A percentile compares a stretch with the other conserved stretches of the same genome.
phyloP scores from a whole-genome alignment of 1,140 invertebrate species.

The Manduca sexta region DNA sequence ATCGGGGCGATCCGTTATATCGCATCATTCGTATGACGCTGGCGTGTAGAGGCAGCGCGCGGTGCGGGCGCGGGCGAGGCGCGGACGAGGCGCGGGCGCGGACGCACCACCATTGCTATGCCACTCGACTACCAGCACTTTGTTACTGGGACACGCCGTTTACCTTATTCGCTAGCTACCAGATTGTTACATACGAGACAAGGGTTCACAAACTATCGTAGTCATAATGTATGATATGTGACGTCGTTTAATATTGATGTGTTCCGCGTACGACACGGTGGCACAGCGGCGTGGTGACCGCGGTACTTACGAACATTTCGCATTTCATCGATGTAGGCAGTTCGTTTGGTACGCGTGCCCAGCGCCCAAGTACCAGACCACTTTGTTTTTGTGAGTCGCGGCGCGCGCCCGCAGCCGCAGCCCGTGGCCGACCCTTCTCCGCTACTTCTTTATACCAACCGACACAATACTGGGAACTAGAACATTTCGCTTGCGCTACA shows the following conservation, averaged over 20 bases:
- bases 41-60: conserved; percentile 50
- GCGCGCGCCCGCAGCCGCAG: conserved; percentile 49
- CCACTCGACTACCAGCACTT: conserved; percentile 39
- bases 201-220: neutral
- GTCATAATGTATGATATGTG: no score
- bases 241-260: no score
- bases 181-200: no score
- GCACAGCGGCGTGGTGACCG: no score
- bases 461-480: conserved; percentile 56
- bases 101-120: conserved; percentile 57
- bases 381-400: conserved; percentile 59
- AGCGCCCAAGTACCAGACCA: conserved; percentile 33
- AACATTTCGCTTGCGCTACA: conserved; percentile 22
- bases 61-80: conserved; percentile 28
- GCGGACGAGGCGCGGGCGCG: conserved; percentile 29
- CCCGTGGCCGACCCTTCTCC: conserved; percentile 24
- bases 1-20: conserved; percentile 68
- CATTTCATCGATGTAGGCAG: conserved; percentile 12
- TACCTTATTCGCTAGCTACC: conserved; percentile 36
- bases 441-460: conserved; percentile 42
- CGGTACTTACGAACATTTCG: neutral
- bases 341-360: conserved; percentile 13
- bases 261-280: no score
- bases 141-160: conserved; percentile 38
- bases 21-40: conserved; percentile 61